A percentile compares a stretch with the other conserved stretches of the same genome.
These are phyloP conservation scores for Cerastis rubricosa DNA, from an alignment of 2,888 invertebrate genomes.

Conservation along the genomic window DNA sequence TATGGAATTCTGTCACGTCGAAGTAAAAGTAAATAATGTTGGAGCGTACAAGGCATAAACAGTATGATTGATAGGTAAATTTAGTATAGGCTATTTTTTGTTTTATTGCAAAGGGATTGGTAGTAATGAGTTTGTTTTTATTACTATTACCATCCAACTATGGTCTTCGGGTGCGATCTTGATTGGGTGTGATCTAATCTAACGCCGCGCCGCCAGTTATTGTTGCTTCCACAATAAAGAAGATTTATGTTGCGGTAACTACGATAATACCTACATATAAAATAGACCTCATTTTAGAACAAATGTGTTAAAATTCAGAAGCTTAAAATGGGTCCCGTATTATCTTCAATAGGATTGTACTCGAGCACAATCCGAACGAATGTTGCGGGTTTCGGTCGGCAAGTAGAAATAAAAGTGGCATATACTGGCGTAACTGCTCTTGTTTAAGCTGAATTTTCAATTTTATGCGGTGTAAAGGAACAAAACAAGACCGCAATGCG, in stretches of 20 bases:
- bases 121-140: background rate
- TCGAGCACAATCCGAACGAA: constrained; percentile 37
- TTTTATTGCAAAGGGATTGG: background rate
- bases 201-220: background rate
- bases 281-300: background rate
- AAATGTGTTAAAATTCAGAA: constrained; percentile 28
- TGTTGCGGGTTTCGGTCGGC: constrained; percentile 35
- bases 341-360: constrained; percentile 49
- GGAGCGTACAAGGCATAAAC: background rate
- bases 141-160: background rate
- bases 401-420: constrained; percentile 61
- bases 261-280: background rate
- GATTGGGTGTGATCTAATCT: no score
- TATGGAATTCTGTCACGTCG: background rate
- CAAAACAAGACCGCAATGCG: constrained; percentile 68
- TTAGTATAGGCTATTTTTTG: background rate
- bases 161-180: background rate
- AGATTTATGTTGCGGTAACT: constrained; percentile 13
- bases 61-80: no score
- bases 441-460: constrained; percentile 67
- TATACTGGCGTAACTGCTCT: constrained; percentile 56
- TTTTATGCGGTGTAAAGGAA: constrained; percentile 67
- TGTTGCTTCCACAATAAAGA: background rate
- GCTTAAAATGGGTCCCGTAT: constrained; percentile 27
- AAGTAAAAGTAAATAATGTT: background rate